Evolutionary conservation across 2,113 vertebrate species (phyloP), one percentile per base, ranked within the genome.

Genomic region (Lepidothrix coronata): DNA sequence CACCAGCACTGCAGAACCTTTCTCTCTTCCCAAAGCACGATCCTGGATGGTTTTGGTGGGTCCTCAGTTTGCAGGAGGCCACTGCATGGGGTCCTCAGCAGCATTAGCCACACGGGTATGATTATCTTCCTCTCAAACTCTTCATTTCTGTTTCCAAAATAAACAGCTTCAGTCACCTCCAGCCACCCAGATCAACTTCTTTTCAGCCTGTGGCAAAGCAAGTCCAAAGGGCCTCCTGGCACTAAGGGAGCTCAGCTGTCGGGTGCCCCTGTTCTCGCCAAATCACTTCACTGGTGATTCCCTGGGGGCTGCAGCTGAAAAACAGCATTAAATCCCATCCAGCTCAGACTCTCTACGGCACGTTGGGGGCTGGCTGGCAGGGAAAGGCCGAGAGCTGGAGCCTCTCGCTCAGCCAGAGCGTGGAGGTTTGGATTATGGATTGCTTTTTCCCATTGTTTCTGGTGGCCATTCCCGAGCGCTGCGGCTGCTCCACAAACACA

Each of bases 81-180:
- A 15, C 16, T 35, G n/a, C 44, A 4, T 37, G 4, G 37, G 28
- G 43, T 79, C 48, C 22, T 63, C 71, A 46, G 57, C 3, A 8
- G 52, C 9, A 2, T 49, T 28, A 35, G 24, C 31, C 55, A 27
- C 1, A 1, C 0, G 2, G 31, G 7, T 55, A 54, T 1, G 2
- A 35, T 49, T 23, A 15, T 43, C 44, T 13, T 80, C 39, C 58
- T 19, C 41, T 77, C 24, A 62, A 55, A 59, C 30, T 68, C 67
- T 48, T 83, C 0, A 17, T 33, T 68, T 48, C 54, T 84, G 20
- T 52, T 72, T 66, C 59, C 41, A 81, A 73, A 91, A 80, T 17
- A n/a, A 91, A 43, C 58, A 52, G 33, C 35, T 75, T 75, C 22
- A 7, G n/a, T 59, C 39, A 18, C 23, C 44, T n/a, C 59, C 84